These are phyloP conservation scores for Diadumene lineata DNA, from an alignment of 92 coral and sea anemone genomes.

Conservation along the genomic window DNA sequence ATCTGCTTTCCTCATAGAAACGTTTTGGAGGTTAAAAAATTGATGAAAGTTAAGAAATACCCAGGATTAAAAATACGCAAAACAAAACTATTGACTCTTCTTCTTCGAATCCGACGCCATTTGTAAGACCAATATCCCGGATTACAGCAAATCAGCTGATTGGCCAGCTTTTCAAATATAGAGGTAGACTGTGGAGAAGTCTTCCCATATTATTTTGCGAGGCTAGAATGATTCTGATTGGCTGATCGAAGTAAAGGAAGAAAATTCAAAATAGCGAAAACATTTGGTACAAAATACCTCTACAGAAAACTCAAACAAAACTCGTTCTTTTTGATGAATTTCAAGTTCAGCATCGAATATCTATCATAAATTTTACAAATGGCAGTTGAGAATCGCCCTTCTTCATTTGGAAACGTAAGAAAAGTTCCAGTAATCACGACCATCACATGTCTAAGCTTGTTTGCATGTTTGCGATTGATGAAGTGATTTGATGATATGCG, in stretches of 20 bases:
- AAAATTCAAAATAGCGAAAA: conserved; percentile 45
- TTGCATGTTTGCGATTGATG: background rate
- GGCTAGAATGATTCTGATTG: conserved; percentile 49
- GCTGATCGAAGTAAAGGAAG: conserved; percentile 32
- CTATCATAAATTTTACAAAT: background rate
- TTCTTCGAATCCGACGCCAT: conserved; percentile 92
- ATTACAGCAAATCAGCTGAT: conserved; percentile 39
- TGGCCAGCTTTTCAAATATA: conserved; percentile 28
- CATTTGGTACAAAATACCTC: background rate
- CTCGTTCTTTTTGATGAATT: background rate
- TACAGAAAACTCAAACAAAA: background rate
- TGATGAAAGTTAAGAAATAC: background rate
- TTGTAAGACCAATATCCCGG: conserved; percentile 59
- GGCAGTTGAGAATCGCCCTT: conserved; percentile 20
- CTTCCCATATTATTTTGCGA: conserved; percentile 53
- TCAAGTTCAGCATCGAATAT: background rate
- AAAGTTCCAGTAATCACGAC: background rate
- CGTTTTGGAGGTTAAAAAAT: background rate
- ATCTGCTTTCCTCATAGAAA: background rate
- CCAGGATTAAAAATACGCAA: background rate
- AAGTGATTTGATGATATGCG: background rate
- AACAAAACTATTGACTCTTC: background rate
- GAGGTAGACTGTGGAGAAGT: background rate
- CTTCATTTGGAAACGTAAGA: conserved; percentile 75
- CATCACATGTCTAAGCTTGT: background rate